phyloP scores from a whole-genome alignment of 2,113 vertebrate genomes.

The Myotis brandtii region DNA sequence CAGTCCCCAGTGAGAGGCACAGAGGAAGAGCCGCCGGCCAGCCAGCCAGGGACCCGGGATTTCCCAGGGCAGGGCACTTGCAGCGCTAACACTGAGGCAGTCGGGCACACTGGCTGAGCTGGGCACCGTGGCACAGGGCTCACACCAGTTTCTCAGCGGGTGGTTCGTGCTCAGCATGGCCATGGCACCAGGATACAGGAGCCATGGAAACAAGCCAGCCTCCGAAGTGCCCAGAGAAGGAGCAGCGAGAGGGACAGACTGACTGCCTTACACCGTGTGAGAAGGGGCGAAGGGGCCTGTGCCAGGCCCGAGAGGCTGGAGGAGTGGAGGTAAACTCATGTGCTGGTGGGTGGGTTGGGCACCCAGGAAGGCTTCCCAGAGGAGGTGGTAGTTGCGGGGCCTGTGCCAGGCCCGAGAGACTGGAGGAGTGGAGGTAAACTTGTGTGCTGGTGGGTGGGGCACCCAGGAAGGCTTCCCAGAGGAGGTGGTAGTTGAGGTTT shows the following conservation, averaged over 20 bases:
- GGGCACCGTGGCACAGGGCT: background rate
- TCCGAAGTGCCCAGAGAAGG: background rate
- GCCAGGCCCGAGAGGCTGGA: background rate
- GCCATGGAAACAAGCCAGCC: background rate
- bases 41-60: background rate
- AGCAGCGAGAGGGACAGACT: background rate
- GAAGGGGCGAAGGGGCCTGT: background rate
- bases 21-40: background rate
- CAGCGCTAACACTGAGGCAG: background rate
- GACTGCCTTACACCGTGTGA: background rate
- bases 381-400: background rate
- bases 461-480: constrained; percentile 32
- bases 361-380: constrained; percentile 32
- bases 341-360: background rate
- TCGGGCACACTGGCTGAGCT: background rate
- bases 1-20: background rate
- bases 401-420: background rate
- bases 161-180: background rate
- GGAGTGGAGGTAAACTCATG: background rate
- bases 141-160: background rate
- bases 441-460: background rate
- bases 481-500: background rate
- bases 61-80: background rate
- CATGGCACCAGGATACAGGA: background rate
- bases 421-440: background rate